These are phyloP conservation scores for Chrysemys picta DNA, from an alignment of 2,113 vertebrate genomes.

Conservation along the genomic window DNA sequence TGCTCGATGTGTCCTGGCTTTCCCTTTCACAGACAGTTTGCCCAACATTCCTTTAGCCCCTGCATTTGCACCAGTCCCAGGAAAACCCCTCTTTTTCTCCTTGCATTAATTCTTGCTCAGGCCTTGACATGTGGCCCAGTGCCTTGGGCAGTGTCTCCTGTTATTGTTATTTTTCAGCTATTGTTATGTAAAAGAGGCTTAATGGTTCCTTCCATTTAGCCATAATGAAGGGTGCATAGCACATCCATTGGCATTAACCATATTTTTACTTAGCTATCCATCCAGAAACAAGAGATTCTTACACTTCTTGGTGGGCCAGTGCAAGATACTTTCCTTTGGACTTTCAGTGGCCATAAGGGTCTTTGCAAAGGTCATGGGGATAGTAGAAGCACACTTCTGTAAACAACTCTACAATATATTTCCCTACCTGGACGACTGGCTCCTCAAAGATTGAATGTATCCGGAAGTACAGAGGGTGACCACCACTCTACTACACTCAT, in stretches of 20 bases:
- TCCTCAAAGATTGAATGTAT: too few species aligned
- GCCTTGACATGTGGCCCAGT: not conserved
- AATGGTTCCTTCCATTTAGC: not conserved
- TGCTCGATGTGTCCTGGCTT: not conserved
- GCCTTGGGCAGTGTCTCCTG: not conserved
- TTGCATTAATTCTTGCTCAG: not conserved
- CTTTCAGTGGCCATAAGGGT: too few species aligned
- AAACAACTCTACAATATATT: too few species aligned
- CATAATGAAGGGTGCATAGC: not conserved
- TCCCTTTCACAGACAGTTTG: not conserved
- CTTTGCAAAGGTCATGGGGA: too few species aligned
- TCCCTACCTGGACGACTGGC: too few species aligned
- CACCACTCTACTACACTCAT: too few species aligned
- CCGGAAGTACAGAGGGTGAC: too few species aligned
- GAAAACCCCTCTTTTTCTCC: not conserved
- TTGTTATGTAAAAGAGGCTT: not conserved
- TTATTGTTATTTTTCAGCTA: not conserved
- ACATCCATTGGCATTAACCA: not conserved
- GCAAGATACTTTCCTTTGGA: too few species aligned
- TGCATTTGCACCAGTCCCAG: not conserved
- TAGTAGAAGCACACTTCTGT: too few species aligned
- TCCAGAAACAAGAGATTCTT: too few species aligned
- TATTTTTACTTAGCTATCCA: too few species aligned
- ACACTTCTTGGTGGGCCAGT: too few species aligned
- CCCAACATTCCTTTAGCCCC: not conserved